Conservation (phyloP, 2,888 invertebrate species). For the Hetaerina titia region DNA sequence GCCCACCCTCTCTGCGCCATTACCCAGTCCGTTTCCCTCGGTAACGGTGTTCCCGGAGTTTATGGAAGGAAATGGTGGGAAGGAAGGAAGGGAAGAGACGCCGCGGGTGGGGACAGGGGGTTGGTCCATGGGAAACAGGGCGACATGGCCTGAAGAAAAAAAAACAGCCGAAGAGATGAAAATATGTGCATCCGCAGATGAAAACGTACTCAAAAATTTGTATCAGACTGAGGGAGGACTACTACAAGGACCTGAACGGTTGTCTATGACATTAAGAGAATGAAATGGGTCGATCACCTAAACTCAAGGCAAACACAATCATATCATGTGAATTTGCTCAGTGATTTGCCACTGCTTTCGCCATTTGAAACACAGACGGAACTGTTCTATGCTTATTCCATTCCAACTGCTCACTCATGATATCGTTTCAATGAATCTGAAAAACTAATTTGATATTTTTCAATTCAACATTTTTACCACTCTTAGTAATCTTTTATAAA, state of each 20-base stretch:
- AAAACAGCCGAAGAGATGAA: no score
- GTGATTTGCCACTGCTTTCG: no score
- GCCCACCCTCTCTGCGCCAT: not conserved
- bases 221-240: not conserved
- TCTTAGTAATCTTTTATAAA: no score
- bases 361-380: no score
- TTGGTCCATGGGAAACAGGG: not conserved
- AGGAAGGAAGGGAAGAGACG: no score
- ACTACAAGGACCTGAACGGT: not conserved
- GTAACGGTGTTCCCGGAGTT: not conserved
- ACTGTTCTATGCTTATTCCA: no score
- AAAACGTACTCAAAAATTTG: not conserved
- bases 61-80: not conserved
- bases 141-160: not conserved
- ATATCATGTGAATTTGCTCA: no score
- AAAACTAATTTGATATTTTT: no score
- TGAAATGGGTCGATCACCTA: not conserved
- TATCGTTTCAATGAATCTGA: no score
- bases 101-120: no score
- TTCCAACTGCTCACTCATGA: no score
- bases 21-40: not conserved
- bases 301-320: not conserved
- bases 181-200: not conserved
- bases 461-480: no score
- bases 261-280: not conserved